Base-by-base conservation (phyloP, 2,797 vertebrate genomes). In the Sorex maritimensis region DNA sequence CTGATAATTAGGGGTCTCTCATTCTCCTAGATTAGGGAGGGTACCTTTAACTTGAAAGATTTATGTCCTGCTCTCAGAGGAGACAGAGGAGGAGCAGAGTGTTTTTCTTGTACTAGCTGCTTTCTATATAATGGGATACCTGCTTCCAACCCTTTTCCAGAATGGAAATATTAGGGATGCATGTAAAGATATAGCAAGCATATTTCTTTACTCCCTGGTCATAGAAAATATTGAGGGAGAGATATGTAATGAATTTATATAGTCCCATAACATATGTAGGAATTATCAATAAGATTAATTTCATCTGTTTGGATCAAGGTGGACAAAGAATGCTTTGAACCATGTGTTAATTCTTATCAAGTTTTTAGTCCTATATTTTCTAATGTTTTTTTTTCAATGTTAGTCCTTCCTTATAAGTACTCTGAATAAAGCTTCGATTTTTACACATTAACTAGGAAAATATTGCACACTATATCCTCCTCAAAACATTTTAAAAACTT, bases 401-500 rank as follows among this genome's bases (percentile, higher is more conserved):
- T 72, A 78, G n/a, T 78, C 44, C 34, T 34, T 34, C 34, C 34
- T 34, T 21, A 90, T 72, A 81, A 92, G 78, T 87, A 75, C 6
- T 83, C 14, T 73, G 14, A 88, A 41, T 68, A 81, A 81, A 63
- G 69, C 6, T 92, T 88, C 17, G 81, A 2, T 77, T 86, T 93
- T 55, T 85, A 30, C 0, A 63, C 6, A 55, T 86, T 88, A 82
- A 52, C 23, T 88, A 15, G 28, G 44, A 58, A 82, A 81, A 67
- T 8, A 73, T 23, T 58, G 26, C 14, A n/a, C 38, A 24, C 2
- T 44, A 6, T 86, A 78, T 77, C 28, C 28, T 24, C 13, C 26
- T 86, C 13, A 86, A 75, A 86, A 86, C 23, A 65, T 83, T 75
- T 23, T 89, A 86, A 86, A 82, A 3, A n/a, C n/a, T 91, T 86